Evolutionary conservation across 2,797 vertebrate genomes (phyloP).

Genomic region (Nyctalus aviator): DNA sequence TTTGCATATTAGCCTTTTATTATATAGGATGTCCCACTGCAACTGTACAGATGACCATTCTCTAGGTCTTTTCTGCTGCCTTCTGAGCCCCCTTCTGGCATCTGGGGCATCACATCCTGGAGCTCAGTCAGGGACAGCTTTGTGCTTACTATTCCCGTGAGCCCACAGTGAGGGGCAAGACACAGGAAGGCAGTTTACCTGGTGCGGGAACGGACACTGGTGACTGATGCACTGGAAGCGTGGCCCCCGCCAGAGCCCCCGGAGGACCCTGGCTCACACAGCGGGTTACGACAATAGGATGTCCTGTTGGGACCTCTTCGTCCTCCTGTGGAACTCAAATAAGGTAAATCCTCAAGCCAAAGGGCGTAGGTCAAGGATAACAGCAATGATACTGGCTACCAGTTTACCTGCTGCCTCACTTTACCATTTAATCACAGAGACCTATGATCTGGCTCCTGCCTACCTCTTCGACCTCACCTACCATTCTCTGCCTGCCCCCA

Average conservation of each 20-base stretch:
- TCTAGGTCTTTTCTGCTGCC: neutral
- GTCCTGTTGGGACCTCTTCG: slow-evolving; percentile 96
- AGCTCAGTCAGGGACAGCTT: neutral
- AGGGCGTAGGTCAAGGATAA: neutral
- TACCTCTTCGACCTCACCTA: neutral
- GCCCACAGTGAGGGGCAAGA: neutral
- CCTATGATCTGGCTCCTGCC: neutral
- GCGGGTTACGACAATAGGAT: slow-evolving; percentile 95
- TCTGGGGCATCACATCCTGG: neutral
- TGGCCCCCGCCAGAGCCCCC: slow-evolving; percentile 91
- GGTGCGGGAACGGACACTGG: slow-evolving; percentile 94
- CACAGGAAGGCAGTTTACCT: slow-evolving; percentile 87
- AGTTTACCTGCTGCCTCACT: slow-evolving; percentile 34
- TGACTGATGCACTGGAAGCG: slow-evolving; percentile 93
- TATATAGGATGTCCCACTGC: neutral
- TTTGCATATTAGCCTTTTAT: too few relatives aligned
- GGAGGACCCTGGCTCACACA: slow-evolving; percentile 94
- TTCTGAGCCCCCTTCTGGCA: neutral
- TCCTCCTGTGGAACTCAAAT: slow-evolving; percentile 94
- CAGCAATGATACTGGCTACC: neutral
- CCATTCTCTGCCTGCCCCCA: neutral
- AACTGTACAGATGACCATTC: neutral
- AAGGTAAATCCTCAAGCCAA: slow-evolving; percentile 54
- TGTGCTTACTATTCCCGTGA: neutral
- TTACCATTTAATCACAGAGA: neutral